Evolutionary conservation across 2,797 vertebrate species (phyloP).

Genomic region (Xerus rutilus): DNA sequence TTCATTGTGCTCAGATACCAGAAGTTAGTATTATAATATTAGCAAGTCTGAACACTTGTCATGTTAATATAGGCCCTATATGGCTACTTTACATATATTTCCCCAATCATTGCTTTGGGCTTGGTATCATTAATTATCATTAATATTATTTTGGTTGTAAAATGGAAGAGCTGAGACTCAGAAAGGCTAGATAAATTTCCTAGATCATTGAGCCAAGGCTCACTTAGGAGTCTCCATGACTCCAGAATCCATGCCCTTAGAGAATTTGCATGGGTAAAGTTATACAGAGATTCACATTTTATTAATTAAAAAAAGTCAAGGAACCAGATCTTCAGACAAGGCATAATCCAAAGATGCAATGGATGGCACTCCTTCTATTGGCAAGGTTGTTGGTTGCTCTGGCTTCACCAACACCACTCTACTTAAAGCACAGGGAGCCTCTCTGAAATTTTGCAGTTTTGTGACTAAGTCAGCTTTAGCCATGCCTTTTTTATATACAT

Average conservation of each 20-base stretch:
- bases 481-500: background rate
- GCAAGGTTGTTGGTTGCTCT: background rate
- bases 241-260: background rate
- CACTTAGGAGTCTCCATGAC: background rate
- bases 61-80: background rate
- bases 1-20: background rate
- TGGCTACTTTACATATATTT: background rate
- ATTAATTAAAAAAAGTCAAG: background rate
- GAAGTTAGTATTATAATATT: background rate
- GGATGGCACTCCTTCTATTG: background rate
- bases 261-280: background rate
- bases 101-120: background rate
- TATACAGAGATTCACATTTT: background rate
- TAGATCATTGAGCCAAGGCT: background rate
- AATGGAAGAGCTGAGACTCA: background rate
- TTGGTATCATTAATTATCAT: background rate
- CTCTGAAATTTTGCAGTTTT: background rate
- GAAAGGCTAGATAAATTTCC: background rate
- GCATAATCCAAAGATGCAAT: background rate
- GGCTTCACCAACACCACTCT: background rate
- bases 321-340: background rate
- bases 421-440: background rate
- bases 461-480: background rate
- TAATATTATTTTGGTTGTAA: background rate
- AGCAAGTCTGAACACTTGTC: background rate